These are phyloP conservation scores for Capitulum mitella DNA, from an alignment of 2,888 invertebrate species.

Conservation along the genomic window DNA sequence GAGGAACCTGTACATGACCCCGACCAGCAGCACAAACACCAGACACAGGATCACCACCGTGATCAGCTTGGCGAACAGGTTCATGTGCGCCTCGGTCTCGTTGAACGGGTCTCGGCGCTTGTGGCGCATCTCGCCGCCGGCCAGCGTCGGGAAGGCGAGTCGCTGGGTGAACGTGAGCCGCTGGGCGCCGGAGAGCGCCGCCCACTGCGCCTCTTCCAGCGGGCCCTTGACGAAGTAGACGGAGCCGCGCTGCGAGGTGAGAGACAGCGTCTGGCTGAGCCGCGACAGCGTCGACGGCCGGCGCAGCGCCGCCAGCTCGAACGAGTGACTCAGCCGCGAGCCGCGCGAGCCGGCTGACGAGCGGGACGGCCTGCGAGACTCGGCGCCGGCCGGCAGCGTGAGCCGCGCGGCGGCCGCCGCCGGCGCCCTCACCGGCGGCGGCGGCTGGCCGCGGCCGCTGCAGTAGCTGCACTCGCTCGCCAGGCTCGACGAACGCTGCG, in stretches of 20 bases:
- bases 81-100: constrained; percentile 77
- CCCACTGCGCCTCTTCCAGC: constrained; percentile 25
- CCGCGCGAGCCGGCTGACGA: not conserved
- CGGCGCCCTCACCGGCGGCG: not conserved
- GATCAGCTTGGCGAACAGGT: constrained; percentile 53
- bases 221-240: constrained; percentile 15
- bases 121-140: constrained; percentile 32
- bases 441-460: not conserved
- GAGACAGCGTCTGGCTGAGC: not conserved
- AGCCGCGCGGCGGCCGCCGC: not conserved
- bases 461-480: not conserved
- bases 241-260: not conserved
- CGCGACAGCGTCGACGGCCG: not conserved
- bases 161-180: constrained; percentile 36
- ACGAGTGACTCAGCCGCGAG: not conserved
- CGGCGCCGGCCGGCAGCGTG: not conserved
- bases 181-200: constrained; percentile 32
- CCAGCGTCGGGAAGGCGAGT: constrained; percentile 33
- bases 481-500: not conserved
- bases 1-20: constrained; percentile 33
- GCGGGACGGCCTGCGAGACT: not conserved
- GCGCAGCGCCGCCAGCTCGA: not conserved
- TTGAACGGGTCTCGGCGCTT: constrained; percentile 53
- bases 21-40: constrained; percentile 34
- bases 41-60: constrained; percentile 34